Evolutionary conservation across 2,113 vertebrate species (phyloP).

Genomic region (Lonchura striata): DNA sequence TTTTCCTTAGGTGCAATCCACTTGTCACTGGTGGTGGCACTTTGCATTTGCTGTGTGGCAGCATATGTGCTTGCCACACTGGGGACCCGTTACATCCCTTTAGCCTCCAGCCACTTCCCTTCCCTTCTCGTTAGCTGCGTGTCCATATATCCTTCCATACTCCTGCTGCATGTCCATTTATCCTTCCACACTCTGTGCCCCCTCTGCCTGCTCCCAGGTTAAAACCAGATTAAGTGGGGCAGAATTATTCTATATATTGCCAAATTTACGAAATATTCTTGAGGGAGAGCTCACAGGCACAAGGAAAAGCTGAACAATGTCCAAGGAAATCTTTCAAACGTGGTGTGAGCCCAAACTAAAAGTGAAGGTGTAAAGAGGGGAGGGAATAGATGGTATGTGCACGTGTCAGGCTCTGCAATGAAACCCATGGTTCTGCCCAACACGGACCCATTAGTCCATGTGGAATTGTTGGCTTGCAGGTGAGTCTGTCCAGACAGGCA

Average conservation of each 20-base stretch:
- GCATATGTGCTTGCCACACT: constrained; percentile 38
- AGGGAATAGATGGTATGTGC: background rate
- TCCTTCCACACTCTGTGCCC: background rate
- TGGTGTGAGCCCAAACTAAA: background rate
- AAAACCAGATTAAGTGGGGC: background rate
- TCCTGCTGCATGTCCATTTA: background rate
- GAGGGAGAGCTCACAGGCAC: background rate
- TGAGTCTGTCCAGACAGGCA: background rate
- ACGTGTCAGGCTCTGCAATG: background rate
- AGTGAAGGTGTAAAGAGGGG: background rate
- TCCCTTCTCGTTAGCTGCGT: constrained; percentile 16
- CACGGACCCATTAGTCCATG: background rate
- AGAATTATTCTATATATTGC: background rate
- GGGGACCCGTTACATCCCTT: constrained; percentile 19
- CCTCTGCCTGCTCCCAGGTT: background rate
- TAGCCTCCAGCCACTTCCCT: constrained; percentile 40
- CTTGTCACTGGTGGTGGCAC: constrained; percentile 55
- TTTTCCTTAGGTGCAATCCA: constrained; percentile 52
- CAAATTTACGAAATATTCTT: background rate
- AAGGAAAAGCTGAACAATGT: background rate
- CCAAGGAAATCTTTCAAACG: background rate
- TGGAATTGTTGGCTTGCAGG: background rate
- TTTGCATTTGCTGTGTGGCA: constrained; percentile 32
- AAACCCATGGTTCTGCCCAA: background rate
- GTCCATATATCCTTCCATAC: background rate